Base-by-base conservation (phyloP, 2,113 vertebrate species). In the Sinosuthora webbiana region DNA sequence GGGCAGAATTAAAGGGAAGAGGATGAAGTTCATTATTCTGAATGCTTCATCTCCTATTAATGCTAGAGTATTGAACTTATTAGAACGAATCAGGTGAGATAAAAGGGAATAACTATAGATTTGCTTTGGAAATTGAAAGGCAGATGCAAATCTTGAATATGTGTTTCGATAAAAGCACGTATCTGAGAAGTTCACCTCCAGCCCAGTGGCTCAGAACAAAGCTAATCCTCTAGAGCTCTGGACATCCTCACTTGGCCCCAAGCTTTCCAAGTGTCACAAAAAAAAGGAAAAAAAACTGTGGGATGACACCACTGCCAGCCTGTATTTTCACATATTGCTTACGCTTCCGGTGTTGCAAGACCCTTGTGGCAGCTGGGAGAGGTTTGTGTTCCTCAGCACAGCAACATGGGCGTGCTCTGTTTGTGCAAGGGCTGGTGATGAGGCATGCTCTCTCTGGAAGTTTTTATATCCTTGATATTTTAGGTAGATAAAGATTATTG, bases 401-500 rank as follows among this genome's bases (percentile, higher is more conserved):
- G 78, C 56, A 23, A 23, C 8, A 13, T 92, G 74, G 95, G 95
- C 27, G 94, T 93, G 90, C 76, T 85, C 50, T 92, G 75, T 8
- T 95, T 94, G 69, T 55, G 82, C 6, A 7, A 76, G 45, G 82
- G 55, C 12, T 90, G 63, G 7, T 3, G 57, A 35, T 83, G 93
- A 90, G 78, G 16, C 47, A 8, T 15, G 53, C 7, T 73, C 90
- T 31, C 52, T 87, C 91, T 41, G 47, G 63, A 94, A 93, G 37
- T 28, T 92, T 93, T 95, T 62, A 83, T 59, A 74, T 73, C 37
- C 22, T 82, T 91, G 81, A 35, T 91, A 87, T 33, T 11, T 37
- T 55, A 21, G 60, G 28, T 55, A 69, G 87, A 91, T 84, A 94
- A 94, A 55, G 56, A 35, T 68, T 70, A 55, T 47, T 90, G 87